Percentiles rank a stretch among this genome's conserved stretches.
Evolutionary conservation across 2,888 invertebrate genomes (phyloP).

Genomic region (Neoaliturus tenellus): DNA sequence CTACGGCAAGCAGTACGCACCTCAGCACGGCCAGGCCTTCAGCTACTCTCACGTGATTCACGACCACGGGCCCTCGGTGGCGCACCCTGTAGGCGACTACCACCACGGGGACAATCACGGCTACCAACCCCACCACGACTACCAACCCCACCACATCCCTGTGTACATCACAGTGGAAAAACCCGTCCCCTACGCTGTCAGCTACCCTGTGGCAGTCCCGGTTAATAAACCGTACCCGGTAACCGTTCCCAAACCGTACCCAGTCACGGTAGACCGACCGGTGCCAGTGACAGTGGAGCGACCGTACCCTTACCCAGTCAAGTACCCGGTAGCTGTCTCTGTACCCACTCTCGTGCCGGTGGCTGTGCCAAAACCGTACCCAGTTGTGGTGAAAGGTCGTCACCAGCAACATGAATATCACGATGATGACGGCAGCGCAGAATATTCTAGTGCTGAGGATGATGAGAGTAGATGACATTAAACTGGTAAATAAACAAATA

Average conservation of each 20-base stretch:
- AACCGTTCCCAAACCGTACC: conserved; percentile 71
- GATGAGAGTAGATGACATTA: conserved; percentile 2
- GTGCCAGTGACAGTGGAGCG: conserved; percentile 73
- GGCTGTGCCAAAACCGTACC: conserved; percentile 31
- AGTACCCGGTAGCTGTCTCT: conserved; percentile 60
- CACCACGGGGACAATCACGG: no score
- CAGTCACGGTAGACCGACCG: conserved; percentile 72
- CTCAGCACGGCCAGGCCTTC: conserved; percentile 58
- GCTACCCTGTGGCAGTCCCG: conserved; percentile 70
- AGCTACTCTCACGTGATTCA: conserved; percentile 60
- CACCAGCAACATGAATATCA: not conserved
- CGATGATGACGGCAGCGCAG: not conserved
- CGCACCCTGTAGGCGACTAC: conserved; percentile 69
- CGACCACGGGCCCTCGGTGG: conserved; percentile 61
- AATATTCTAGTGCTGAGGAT: not conserved
- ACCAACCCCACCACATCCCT: conserved; percentile 75
- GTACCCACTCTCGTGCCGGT: conserved; percentile 14
- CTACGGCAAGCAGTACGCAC: conserved; percentile 58
- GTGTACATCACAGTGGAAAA: conserved; percentile 74
- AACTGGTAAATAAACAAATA: no score
- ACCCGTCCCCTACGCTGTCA: conserved; percentile 72
- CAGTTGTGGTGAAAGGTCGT: not conserved
- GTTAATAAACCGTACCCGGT: conserved; percentile 71
- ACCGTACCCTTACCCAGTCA: conserved; percentile 72
- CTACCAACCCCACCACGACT: conserved; percentile 62